Base-by-base conservation (phyloP, 1,140 invertebrate species). In the Portunus trituberculatus region DNA sequence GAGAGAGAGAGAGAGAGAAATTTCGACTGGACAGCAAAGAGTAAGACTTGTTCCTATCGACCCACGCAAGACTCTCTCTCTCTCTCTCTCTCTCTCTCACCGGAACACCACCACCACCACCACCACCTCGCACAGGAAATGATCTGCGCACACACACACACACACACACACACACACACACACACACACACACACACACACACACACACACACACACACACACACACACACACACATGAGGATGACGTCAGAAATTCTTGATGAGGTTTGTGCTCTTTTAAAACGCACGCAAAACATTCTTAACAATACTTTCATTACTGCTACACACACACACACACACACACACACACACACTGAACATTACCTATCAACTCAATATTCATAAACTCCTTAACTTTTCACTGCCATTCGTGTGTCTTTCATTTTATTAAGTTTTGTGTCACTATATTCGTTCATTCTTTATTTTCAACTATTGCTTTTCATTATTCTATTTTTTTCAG, bases 101-200 rank as follows among this genome's bases (percentile, higher is more conserved):
- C 45, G 29, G n/a, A 31, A n/a, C 87, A 10, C 87, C 87, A 16
- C 87, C 45, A 31, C 25, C 28, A 59, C 16, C 10, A n/a, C 87
- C 28, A 29, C 45, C 87, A 39, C 32, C 87, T 46, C 45, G 25
- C 16, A 89, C 89, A 45, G 28, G 28, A 59, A 39, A 29, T 48
- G 28, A 45, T 45, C 16, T 32, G 32, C 86, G 20, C 86, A 10
- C 32, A 16, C 32, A 45, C 46, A 91, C 87, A 89, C 32, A 29
- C 87, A 31, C n/a, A 39, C 28, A n/a, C 16, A 88, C 86, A 88
- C 86, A 88, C n/a, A 31, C 87, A 29, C 28, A 29, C n/a, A 89
- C 87, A 89, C 32, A 29, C 87, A 31, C n/a, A 39, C 28, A n/a
- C 16, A 88, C 86, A 88, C 86, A 88, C n/a, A 31, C 87, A 29